Evolutionary conservation across 2,888 invertebrate genomes (phyloP), one percentile per base, ranked within the genome.

Genomic region (Nomada flava): DNA sequence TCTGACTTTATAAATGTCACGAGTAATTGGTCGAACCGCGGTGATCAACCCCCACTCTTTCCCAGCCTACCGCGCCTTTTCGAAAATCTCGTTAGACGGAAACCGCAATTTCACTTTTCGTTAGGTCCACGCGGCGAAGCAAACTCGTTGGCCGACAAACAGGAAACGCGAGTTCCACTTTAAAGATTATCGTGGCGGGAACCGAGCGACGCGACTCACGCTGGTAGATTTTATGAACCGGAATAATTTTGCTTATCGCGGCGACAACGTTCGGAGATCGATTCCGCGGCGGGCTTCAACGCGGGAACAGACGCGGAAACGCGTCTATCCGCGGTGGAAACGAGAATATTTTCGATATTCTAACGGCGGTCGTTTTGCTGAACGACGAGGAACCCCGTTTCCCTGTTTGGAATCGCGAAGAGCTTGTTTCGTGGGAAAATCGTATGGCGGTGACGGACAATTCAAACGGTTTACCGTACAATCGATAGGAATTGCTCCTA

Each of bases 1-100:
- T 53, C 71, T 55, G 79, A 74, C 82, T 83, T 79, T 77, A 80
- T 73, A 86, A 85, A 82, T 76, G 79, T 79, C 68, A 64, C 47
- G 73, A 84, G 79, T 82, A 86, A 86, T 86, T 82, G 65, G 59
- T 73, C 55, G 53, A 53, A 29, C 52, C 20, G 59, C n/a, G 29
- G 26, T 47, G 50, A 63, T 69, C 53, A 36, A 0, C 36, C 36
- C 36, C 36, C 36, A 7, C 36, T 7, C 1, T 7, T 7, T 1
- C 36, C 36, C 36, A 36, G 7, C 7, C 7, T 7, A 0, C 7
- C 59, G 18, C 64, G 59, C 67, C 55, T 65, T 70, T 62, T 20
- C 67, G 75, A 71, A 81, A 69, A 81, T 80, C 73, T 73, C 64
- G 29, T 80, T 79, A 81, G 57, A 60, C 53, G 29, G 62, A 13